Evolutionary conservation across 2,888 invertebrate species (phyloP), one percentile per base, ranked within the genome.

Genomic region (Latheticus oryzae): DNA sequence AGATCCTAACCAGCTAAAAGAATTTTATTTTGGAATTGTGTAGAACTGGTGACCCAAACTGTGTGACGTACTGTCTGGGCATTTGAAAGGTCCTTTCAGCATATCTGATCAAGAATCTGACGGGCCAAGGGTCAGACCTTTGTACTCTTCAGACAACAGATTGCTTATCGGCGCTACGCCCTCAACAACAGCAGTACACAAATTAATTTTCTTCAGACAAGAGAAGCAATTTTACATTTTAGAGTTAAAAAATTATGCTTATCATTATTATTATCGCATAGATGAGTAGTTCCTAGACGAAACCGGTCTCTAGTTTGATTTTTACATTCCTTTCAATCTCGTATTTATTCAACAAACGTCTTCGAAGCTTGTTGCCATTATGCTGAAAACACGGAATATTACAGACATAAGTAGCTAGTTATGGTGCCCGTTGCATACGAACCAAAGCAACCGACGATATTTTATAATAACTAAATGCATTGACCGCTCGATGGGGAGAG

Each of bases 101-200:
- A 13, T 71, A 72, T 72, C 72, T 66, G 64, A 66, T 66, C 67
- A 65, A 64, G 67, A 66, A 67, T 71, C 69, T 67, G 66, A 66
- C 68, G 62, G 70, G 71, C 66, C 72, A 71, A 68, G 70, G 72
- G 72, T 71, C 71, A 70, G 69, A 64, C 64, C 65, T 68, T 70
- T 63, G 56, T 63, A 16, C 47, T 15, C 52, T 43, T 38, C 15
- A 9, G 17, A 15, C 50, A 26, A 32, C 23, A 58, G 58, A 58
- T 58, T 47, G 38, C 47, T 53, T 58, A 58, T 58, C 63, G n/a
- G n/a, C n/a, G 56, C 63, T 48, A 42, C 48, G 52, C 33, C 40
- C 30, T 33, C 52, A 19, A 21, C 32, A 30, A 11, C 43, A 8
- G 15, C 8, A 23, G 21, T 15, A 21, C 23, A 8, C 15, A 33